phyloP scores from a whole-genome alignment of 2,113 vertebrate genomes.

The Thryonomys swinderianus region DNA sequence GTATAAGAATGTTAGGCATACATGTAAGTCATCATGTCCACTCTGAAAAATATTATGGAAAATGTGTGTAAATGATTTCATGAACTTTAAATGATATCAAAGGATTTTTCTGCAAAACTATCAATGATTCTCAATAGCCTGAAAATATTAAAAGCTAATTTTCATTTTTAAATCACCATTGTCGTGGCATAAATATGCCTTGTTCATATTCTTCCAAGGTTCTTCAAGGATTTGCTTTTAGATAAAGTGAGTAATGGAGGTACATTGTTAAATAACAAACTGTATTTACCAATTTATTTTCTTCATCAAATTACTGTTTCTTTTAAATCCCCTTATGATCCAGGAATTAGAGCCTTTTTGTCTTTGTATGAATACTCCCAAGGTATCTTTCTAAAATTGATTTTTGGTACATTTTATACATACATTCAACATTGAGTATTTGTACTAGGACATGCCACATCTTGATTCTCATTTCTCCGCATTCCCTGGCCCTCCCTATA shows the following conservation, averaged over 20 bases:
- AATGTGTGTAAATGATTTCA: not conserved
- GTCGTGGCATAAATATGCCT: not conserved
- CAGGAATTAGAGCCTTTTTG: slow-evolving; percentile 23
- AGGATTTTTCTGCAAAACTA: not conserved
- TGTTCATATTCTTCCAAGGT: not conserved
- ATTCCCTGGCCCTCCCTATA: too few species aligned
- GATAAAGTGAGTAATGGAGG: slow-evolving; percentile 1
- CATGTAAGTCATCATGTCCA: not conserved
- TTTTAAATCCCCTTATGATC: not conserved
- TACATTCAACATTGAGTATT: too few species aligned
- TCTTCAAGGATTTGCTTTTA: slow-evolving; percentile 20
- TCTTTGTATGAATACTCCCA: not conserved
- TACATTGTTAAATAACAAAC: slow-evolving; percentile 55
- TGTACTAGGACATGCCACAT: too few species aligned
- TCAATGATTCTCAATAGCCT: slow-evolving; percentile 4
- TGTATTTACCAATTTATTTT: slow-evolving; percentile 38
- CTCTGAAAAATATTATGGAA: not conserved
- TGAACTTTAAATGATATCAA: slow-evolving; percentile 4
- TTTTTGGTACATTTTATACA: too few species aligned
- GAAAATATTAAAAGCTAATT: slow-evolving; percentile 31
- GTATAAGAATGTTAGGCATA: slow-evolving; percentile 3
- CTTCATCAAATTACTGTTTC: not conserved
- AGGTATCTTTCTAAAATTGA: not conserved
- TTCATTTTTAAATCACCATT: slow-evolving; percentile 49
- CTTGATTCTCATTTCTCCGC: too few species aligned